These are phyloP conservation scores for Latheticus oryzae DNA, from an alignment of 2,888 invertebrate species.

Conservation along the genomic window DNA sequence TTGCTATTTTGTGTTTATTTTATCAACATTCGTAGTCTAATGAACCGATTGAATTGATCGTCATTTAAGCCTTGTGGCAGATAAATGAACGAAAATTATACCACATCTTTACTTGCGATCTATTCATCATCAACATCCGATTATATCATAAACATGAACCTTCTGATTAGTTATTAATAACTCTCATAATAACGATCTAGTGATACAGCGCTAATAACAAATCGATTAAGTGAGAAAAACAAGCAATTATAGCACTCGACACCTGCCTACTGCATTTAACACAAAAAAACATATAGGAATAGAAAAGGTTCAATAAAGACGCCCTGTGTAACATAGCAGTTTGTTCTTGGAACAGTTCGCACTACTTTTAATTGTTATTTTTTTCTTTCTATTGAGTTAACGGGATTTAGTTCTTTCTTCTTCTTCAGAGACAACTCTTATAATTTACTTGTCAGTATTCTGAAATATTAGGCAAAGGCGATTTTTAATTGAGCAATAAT, in stretches of 20 bases:
- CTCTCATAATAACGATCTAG: slow-evolving; percentile 2
- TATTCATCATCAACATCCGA: slow-evolving; percentile 9
- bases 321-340: too few species aligned
- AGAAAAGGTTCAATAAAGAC: slow-evolving; percentile 13
- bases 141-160: slow-evolving; percentile 5
- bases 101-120: slow-evolving; percentile 6
- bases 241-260: slow-evolving; percentile 4
- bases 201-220: neutral
- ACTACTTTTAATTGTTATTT: slow-evolving; percentile 24
- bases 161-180: slow-evolving; percentile 20
- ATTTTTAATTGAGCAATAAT: slow-evolving; percentile 34
- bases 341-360: slow-evolving; percentile 23
- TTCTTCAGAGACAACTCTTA: slow-evolving; percentile 8
- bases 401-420: slow-evolving; percentile 1
- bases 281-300: neutral
- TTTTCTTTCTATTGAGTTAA: neutral
- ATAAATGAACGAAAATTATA: slow-evolving; percentile 13
- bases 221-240: slow-evolving; percentile 19
- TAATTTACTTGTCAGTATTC: slow-evolving; percentile 21
- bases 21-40: too few species aligned
- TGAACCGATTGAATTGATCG: slow-evolving; percentile 4
- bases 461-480: slow-evolving; percentile 21
- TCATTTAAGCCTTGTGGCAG: slow-evolving; percentile 8
- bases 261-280: slow-evolving; percentile 2
- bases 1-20: too few species aligned